Conservation (phyloP, 2,888 invertebrate species). For the Acrobasis consociella region DNA sequence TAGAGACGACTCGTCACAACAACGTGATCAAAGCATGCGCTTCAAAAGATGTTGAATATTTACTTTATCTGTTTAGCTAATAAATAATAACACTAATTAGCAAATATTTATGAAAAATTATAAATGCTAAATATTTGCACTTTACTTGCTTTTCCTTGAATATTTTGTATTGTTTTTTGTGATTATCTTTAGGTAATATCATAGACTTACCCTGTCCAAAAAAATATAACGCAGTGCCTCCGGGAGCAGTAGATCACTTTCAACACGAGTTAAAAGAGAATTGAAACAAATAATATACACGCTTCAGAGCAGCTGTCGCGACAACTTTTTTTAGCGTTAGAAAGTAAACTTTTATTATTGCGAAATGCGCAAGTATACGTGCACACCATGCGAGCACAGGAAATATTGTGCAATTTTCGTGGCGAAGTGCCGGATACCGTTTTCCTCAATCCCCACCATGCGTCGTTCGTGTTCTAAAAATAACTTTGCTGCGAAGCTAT, state of each 20-base stretch:
- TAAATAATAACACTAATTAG: too few relatives aligned
- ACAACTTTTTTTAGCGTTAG: slow-evolving; percentile 13
- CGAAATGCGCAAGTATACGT: slow-evolving; percentile 39
- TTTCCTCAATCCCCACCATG: slow-evolving; percentile 71
- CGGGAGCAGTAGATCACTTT: slow-evolving; percentile 35
- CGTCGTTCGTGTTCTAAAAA: slow-evolving; percentile 70
- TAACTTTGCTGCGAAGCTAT: slow-evolving; percentile 52
- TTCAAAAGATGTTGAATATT: neutral
- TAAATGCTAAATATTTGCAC: too few relatives aligned
- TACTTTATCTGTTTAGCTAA: neutral
- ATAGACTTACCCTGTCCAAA: slow-evolving; percentile 54
- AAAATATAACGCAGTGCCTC: slow-evolving; percentile 52
- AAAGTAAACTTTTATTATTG: neutral
- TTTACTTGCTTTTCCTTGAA: too few relatives aligned
- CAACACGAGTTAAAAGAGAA: slow-evolving; percentile 25
- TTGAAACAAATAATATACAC: slow-evolving; percentile 11
- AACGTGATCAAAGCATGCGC: neutral
- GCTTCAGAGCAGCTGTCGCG: slow-evolving; percentile 5
- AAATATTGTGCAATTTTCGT: slow-evolving; percentile 75
- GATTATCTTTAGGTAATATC: neutral
- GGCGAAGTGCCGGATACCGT: slow-evolving; percentile 48
- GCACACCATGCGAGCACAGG: slow-evolving; percentile 54
- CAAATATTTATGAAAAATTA: too few relatives aligned
- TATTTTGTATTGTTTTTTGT: too few relatives aligned
- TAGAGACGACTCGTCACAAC: slow-evolving; percentile 11